phyloP scores from a whole-genome alignment of 2,888 invertebrate genomes.

The Drosophila hamatofila region DNA sequence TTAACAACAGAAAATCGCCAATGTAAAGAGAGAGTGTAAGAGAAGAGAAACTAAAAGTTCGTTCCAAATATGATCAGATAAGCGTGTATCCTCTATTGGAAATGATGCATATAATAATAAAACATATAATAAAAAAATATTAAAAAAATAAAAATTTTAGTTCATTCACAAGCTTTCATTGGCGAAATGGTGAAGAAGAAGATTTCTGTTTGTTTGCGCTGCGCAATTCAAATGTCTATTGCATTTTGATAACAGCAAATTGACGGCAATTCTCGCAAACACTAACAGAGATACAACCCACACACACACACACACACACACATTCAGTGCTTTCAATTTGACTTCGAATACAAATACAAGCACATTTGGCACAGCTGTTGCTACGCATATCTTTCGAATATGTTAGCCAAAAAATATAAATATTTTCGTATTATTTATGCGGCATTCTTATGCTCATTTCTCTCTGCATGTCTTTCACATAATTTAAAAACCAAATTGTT shows the following conservation, averaged over 20 bases:
- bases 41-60: too few species aligned
- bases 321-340: conserved; percentile 40
- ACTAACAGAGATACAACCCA: conserved; percentile 20
- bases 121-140: not conserved
- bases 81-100: not conserved
- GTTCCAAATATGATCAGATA: too few species aligned
- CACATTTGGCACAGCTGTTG: conserved; percentile 58
- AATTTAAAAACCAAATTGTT: conserved; percentile 64
- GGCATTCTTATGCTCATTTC: conserved; percentile 28
- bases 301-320: conserved; percentile 4
- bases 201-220: conserved; percentile 1
- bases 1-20: not conserved
- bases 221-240: conserved; percentile 63
- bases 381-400: conserved; percentile 52
- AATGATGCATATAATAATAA: too few species aligned
- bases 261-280: conserved; percentile 31
- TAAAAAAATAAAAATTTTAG: too few species aligned
- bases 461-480: conserved; percentile 42
- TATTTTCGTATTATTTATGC: conserved; percentile 58
- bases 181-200: conserved; percentile 5
- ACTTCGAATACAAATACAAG: conserved; percentile 41
- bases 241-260: conserved; percentile 73
- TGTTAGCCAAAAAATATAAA: conserved; percentile 44
- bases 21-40: not conserved
- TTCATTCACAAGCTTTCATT: not conserved